Base-by-base conservation (phyloP, 2,113 vertebrate genomes). In the Ochotona princeps region DNA sequence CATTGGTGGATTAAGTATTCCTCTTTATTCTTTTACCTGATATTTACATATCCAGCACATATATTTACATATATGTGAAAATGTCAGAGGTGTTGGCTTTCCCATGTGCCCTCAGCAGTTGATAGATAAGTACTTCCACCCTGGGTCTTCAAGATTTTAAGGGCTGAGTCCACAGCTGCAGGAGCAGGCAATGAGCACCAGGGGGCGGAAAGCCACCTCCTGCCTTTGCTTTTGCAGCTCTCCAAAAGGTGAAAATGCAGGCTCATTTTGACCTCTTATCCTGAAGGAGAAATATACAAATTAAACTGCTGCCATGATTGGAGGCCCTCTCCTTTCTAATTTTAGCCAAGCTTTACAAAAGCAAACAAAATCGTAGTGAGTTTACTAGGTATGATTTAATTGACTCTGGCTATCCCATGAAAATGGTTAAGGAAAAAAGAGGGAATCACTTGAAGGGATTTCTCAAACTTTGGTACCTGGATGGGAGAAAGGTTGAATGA, bases 151-250 rank as follows among this genome's bases (percentile, higher is more conserved):
- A 86, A 88, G 32, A 49, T 89, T 57, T 47, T 69, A 17, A 30
- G 3, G 8, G 7, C 44, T 38, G 14, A 84, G 14, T 81, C 63
- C 32, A 4, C 57, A 72, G 65, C 6, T 91, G 93, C 32, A 23
- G 18, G 90, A 69, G 73, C 66, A 84, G 61, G 32, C 18, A 67
- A 23, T 20, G 28, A 84, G 25, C 94, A 91, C 91, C 91, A 97
- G 97, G 92, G 92, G 93, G 93, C 96, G 54, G 93, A 83, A 86
- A 90, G 61, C 3, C 47, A 15, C 17, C 38, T 78, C 28, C 47
- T 35, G 12, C 7, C 0, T 30, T 67, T 20, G 79, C 44, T 87
- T 61, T 28, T 1, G 47, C 47, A 85, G 86, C 63, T 12, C 8
- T 67, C 35, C 57, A 7, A 8, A 38, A 12, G 20, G n/a, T 66